phyloP scores from a whole-genome alignment of 2,113 vertebrate species.

The Zosterops pallidus region DNA sequence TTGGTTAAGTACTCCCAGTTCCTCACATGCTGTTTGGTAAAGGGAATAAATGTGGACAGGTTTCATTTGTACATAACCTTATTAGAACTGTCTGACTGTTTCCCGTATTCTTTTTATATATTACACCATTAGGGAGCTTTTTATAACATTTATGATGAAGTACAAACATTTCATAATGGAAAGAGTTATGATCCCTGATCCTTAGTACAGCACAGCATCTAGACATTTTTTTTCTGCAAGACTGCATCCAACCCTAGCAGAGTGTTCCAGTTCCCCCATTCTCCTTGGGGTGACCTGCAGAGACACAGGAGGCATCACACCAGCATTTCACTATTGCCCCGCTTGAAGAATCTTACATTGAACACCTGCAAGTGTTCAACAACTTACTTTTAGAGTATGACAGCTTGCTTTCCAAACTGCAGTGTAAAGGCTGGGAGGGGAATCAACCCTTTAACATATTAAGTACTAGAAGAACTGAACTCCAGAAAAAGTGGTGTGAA shows the following conservation, averaged over 20 bases:
- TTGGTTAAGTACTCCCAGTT: conserved; percentile 62
- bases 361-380: neutral
- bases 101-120: conserved; percentile 60
- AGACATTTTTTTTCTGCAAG: neutral
- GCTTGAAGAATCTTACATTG: neutral
- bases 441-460: neutral
- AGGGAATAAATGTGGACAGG: conserved; percentile 57
- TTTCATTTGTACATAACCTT: conserved; percentile 68
- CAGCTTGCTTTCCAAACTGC: neutral
- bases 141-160: conserved; percentile 46
- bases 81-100: conserved; percentile 58
- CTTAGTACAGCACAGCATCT: neutral
- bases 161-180: conserved; percentile 58
- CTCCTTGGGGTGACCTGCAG: neutral
- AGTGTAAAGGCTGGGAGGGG: neutral
- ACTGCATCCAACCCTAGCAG: neutral
- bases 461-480: neutral
- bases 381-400: neutral
- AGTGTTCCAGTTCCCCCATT: neutral
- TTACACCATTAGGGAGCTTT: conserved; percentile 60
- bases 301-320: neutral
- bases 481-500: neutral
- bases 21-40: conserved; percentile 57
- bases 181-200: conserved; percentile 32
- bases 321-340: neutral